Conservation (phyloP, 2,888 invertebrate genomes). For the Eustalomyia histrio region DNA sequence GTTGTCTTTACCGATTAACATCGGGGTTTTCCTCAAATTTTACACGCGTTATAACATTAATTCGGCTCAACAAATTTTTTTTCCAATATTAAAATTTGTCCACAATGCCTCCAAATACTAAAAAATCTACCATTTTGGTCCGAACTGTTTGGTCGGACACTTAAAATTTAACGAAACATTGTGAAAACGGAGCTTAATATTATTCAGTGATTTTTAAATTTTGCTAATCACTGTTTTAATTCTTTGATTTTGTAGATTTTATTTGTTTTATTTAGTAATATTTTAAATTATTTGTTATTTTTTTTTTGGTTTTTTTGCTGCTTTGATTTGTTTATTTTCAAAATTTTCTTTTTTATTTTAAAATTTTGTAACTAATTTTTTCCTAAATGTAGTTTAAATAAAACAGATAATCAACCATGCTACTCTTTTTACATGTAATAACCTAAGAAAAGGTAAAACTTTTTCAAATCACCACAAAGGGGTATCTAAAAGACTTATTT, state of each 20-base stretch:
- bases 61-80: no score
- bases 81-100: no score
- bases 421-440: background rate
- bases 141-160: no score
- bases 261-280: background rate
- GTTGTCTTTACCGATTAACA: no score
- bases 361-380: conserved; percentile 52
- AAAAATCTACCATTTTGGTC: no score
- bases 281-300: conserved; percentile 2
- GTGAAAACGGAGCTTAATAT: no score
- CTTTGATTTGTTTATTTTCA: conserved; percentile 41
- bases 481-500: background rate
- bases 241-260: background rate
- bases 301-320: conserved; percentile 30
- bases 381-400: conserved; percentile 47
- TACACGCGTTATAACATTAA: no score
- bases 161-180: no score
- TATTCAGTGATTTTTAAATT: no score
- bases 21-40: no score
- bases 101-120: no score
- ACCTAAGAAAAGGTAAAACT: conserved; percentile 3
- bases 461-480: background rate
- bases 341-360: conserved; percentile 24
- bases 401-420: conserved; percentile 22
- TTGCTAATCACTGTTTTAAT: background rate